phyloP scores from a whole-genome alignment of 2,888 invertebrate genomes.

The Scelioninae gen. 1 region DNA sequence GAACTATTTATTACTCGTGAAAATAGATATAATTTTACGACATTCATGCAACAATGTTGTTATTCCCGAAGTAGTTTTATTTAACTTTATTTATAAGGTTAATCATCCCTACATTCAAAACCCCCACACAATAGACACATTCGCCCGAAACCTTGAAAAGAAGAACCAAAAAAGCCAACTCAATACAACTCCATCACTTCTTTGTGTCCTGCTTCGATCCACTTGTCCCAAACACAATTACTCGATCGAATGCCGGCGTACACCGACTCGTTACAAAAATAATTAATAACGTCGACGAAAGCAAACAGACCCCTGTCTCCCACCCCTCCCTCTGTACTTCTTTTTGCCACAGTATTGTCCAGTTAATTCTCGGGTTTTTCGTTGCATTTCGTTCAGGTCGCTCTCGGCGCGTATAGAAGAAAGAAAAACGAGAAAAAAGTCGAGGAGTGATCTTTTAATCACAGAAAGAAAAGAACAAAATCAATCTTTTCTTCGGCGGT shows the following conservation, averaged over 20 bases:
- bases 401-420: neutral
- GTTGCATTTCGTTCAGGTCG: conserved; percentile 31
- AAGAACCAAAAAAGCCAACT: too few relatives aligned
- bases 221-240: conserved; percentile 25
- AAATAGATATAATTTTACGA: too few relatives aligned
- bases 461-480: conserved; percentile 71
- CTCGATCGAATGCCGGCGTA: neutral
- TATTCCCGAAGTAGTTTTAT: too few relatives aligned
- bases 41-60: too few relatives aligned
- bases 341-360: conserved; percentile 30
- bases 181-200: conserved; percentile 8
- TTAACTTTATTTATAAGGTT: too few relatives aligned
- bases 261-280: conserved; percentile 27
- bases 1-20: too few relatives aligned
- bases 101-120: too few relatives aligned
- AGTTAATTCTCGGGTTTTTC: conserved; percentile 44
- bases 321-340: neutral
- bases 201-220: conserved; percentile 10
- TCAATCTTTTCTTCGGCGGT: conserved; percentile 67
- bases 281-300: conserved; percentile 29
- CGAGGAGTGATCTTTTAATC: conserved; percentile 70
- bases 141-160: too few relatives aligned
- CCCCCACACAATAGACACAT: too few relatives aligned
- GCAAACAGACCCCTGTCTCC: conserved; percentile 26
- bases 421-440: conserved; percentile 19